Base-by-base conservation (phyloP, 2,113 vertebrate species). In the Formicarius rufipectus region DNA sequence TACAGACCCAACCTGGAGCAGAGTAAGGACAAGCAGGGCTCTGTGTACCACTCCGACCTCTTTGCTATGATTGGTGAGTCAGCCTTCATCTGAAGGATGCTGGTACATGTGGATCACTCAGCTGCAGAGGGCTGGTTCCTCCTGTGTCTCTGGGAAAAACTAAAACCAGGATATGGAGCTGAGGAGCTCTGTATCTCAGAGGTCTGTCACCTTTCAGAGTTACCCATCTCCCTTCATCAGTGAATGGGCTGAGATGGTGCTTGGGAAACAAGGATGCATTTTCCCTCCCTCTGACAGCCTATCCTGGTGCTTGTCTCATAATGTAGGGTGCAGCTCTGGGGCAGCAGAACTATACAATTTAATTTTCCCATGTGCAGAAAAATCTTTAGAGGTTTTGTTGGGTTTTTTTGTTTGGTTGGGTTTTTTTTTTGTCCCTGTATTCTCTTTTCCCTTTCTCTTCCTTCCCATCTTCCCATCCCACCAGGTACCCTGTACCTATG, bases 61-160 rank as follows among this genome's bases (percentile, higher is more conserved):
- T 99, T 99, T 12, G 98, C 99, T 78, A 99, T 99, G 99, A 99
- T 99, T 0, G 99, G 99, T 99, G 96, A 98, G 98, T 91, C 49
- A 62, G 27, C 23, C 18, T 31, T 44, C 1, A 1, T 20, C 69
- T 44, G 24, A 6, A n/a, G 30, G 11, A 6, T 12, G 10, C 59
- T 62, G 63, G 40, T 35, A 6, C 31, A 1, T 27, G 50, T 7
- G 3, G 47, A 63, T 25, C 50, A 13, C 45, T 73, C 1, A 0
- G 10, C 55, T 76, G 40, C 56, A 92, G 63, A 37, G n/a, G 64
- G 45, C 59, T 78, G 39, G 12, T 39, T 39, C 52, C 56, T 69
- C 37, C 37, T 10, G 4, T n/a, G 19, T 27, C 60, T 37, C 53
- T 77, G 71, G 11, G 21, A 63, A 71, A 84, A 77, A n/a, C 6